A percentile compares a stretch with the other conserved stretches of the same genome.
phyloP scores from a whole-genome alignment of 1,140 invertebrate genomes.

The Cyphomyrmex costatus region DNA sequence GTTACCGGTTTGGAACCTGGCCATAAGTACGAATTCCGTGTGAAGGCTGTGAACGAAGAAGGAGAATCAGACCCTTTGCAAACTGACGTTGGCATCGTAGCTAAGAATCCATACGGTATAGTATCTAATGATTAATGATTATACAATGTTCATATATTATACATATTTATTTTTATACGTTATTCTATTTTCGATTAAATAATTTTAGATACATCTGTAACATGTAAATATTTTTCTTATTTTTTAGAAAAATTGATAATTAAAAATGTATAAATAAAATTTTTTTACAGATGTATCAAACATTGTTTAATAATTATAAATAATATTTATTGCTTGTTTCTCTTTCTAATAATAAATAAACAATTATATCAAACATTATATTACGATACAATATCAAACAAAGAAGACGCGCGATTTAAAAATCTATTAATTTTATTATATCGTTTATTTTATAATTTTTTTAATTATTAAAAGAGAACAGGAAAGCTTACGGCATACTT shows the following conservation, averaged over 20 bases:
- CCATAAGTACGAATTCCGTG: conserved; percentile 97
- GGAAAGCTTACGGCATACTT: not conserved
- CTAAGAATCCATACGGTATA: conserved; percentile 98
- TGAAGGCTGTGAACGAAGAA: conserved; percentile 98
- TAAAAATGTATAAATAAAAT: not conserved
- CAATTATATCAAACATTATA: conserved; percentile 16
- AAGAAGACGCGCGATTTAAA: not conserved
- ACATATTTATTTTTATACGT: not conserved
- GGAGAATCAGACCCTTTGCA: conserved; percentile 97
- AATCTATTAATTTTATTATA: not conserved
- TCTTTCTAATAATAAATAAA: not conserved
- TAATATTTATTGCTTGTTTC: not conserved
- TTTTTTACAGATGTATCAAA: not conserved
- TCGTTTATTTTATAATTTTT: not conserved
- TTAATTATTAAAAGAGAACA: conserved; percentile 4
- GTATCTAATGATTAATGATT: conserved; percentile 21
- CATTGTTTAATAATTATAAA: not conserved
- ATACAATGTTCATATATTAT: not conserved
- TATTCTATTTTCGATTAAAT: conserved; percentile 18
- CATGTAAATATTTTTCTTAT: not conserved
- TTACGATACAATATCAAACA: conserved; percentile 3
- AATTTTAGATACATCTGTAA: conserved; percentile 1
- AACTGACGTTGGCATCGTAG: conserved; percentile 94
- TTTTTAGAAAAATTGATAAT: not conserved
- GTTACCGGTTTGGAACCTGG: conserved; percentile 96